Evolutionary conservation across 2,888 invertebrate genomes (phyloP).

Genomic region (Tanypteryx hageni): DNA sequence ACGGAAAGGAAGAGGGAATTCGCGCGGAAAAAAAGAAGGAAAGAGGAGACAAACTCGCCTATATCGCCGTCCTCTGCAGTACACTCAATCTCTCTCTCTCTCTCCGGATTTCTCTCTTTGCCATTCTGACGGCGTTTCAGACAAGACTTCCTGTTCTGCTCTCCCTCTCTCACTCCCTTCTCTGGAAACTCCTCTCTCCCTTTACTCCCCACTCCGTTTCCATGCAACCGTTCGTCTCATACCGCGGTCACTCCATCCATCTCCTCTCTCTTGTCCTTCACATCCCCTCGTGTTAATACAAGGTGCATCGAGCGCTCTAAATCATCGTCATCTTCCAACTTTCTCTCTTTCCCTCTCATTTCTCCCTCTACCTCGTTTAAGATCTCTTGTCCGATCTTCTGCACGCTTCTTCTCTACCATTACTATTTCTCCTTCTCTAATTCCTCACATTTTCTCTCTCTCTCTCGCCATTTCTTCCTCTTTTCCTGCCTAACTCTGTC

Average conservation of each 20-base stretch:
- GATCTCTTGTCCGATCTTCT: background rate
- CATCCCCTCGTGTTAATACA: background rate
- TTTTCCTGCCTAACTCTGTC: background rate
- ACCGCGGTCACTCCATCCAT: background rate
- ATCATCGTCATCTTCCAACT: background rate
- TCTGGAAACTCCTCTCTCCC: background rate
- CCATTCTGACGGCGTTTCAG: constrained; percentile 3
- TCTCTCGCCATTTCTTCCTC: background rate
- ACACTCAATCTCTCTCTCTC: too few relatives aligned
- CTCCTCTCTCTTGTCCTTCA: background rate
- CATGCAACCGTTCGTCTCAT: background rate
- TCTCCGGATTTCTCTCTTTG: background rate
- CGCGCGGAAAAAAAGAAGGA: background rate
- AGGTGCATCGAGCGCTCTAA: background rate
- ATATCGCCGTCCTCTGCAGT: background rate
- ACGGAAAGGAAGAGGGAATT: background rate
- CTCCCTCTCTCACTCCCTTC: background rate
- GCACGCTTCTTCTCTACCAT: background rate
- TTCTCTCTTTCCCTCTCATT: background rate
- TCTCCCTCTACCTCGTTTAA: background rate
- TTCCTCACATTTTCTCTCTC: background rate
- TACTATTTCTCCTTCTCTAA: background rate
- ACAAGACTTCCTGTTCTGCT: background rate
- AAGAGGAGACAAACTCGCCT: background rate
- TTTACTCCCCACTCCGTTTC: background rate